These are phyloP conservation scores for Xerus rutilus DNA, from an alignment of 2,797 vertebrate species.

Conservation along the genomic window DNA sequence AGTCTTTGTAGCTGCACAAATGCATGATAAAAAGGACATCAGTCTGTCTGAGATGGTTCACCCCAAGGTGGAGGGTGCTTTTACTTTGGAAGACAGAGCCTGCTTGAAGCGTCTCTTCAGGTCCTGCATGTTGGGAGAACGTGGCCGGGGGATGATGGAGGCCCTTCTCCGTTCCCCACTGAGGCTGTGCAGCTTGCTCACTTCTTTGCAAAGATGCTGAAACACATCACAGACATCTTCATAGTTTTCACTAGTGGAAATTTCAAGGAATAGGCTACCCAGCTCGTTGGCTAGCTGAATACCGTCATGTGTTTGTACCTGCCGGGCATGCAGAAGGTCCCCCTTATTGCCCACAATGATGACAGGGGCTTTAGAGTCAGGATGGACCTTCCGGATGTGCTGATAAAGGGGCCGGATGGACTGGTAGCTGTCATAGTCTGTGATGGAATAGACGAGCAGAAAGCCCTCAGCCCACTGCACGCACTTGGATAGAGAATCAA, in stretches of 20 bases:
- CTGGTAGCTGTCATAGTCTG: constrained; percentile 89
- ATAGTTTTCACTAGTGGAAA: constrained; percentile 90
- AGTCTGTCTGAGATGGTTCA: constrained; percentile 51
- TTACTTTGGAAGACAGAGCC: constrained; percentile 90
- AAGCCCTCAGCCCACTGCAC: constrained; percentile 92
- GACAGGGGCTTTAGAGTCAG: constrained; percentile 87
- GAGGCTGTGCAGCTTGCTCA: constrained; percentile 87
- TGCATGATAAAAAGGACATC: constrained; percentile 3
- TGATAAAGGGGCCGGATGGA: constrained; percentile 88
- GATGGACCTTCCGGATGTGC: constrained; percentile 89
- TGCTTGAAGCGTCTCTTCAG: constrained; percentile 92
- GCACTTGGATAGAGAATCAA: constrained; percentile 87
- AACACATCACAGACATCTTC: constrained; percentile 90
- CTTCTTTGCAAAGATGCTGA: constrained; percentile 91
- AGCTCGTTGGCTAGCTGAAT: constrained; percentile 90
- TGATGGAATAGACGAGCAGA: constrained; percentile 91
- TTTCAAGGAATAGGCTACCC: constrained; percentile 90
- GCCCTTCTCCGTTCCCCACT: constrained; percentile 85
- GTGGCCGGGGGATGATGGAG: constrained; percentile 89
- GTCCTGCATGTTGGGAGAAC: constrained; percentile 92
- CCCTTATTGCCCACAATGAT: constrained; percentile 91
- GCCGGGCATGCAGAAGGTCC: constrained; percentile 89
- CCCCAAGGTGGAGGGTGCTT: constrained; percentile 68
- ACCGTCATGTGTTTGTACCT: constrained; percentile 88
- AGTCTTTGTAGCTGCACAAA: constrained; percentile 77